Base-by-base conservation (phyloP, 2,888 invertebrate genomes). In the Idaea biselata region DNA sequence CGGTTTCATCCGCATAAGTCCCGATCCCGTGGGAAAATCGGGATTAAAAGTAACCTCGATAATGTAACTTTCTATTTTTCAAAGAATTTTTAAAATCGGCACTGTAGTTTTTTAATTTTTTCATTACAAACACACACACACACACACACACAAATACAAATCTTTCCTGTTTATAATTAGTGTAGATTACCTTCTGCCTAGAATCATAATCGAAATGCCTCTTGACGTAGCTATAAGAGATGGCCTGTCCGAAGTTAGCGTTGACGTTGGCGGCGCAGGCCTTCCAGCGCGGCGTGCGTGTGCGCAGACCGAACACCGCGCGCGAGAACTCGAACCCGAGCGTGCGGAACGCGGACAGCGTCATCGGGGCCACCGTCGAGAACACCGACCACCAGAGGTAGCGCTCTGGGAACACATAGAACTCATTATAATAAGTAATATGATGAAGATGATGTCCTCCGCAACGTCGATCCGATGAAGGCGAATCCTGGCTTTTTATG, bases 381-480 rank as follows among this genome's bases (percentile, higher is more conserved):
- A 94, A 95, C 63, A 95, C 91, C 74, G 94, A 93, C 96, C 96
- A 96, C 93, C 96, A 95, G 18, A 96, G 82, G 86, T 94, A 96
- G 66, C 95, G 95, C 66, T 95, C 96, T 94, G 89, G 54, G 58
- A 63, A 54, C n/a, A 25, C 17, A 11, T n/a, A n/a, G n/a, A n/a
- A n/a, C n/a, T n/a, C n/a, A n/a, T n/a, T n/a, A n/a, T n/a, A n/a
- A n/a, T n/a, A n/a, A n/a, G n/a, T n/a, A n/a, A n/a, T n/a, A n/a
- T n/a, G n/a, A n/a, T n/a, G n/a, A n/a, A n/a, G n/a, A n/a, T n/a
- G n/a, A n/a, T n/a, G n/a, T n/a, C n/a, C n/a, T n/a, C n/a, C n/a
- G n/a, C n/a, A n/a, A 53, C n/a, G 32, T 54, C n/a, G n/a, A 18
- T 16, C 25, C 25, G 25, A 25, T 5, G 25, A 25, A n/a, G n/a